A percentile compares a stretch with the other conserved stretches of the same genome.
phyloP scores from a whole-genome alignment of 2,797 vertebrate genomes.

The Rhyacichthys aspro region DNA sequence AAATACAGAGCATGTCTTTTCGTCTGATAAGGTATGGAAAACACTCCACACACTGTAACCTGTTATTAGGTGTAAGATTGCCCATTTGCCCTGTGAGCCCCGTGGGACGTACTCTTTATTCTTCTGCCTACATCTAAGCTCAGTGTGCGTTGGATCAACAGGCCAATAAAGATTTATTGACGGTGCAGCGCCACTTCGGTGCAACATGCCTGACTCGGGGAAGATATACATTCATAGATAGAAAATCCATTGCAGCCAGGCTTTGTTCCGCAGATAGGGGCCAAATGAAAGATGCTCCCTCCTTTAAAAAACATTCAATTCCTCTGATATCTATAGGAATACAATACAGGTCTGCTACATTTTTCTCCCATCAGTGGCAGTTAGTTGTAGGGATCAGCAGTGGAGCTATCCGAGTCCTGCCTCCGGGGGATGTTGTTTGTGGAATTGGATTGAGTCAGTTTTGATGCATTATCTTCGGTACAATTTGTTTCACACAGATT shows the following conservation, averaged over 20 bases:
- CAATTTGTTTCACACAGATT: constrained; percentile 57
- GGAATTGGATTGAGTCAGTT: constrained; percentile 60
- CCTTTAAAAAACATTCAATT: constrained; percentile 45
- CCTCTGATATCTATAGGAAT: constrained; percentile 43
- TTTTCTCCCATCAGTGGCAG: constrained; percentile 24
- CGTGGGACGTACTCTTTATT: constrained; percentile 34
- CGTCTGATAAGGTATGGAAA: constrained; percentile 8
- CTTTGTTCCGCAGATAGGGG: constrained; percentile 30
- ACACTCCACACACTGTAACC: background rate
- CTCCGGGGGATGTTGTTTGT: constrained; percentile 53
- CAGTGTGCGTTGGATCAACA: constrained; percentile 41
- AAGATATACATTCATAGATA: constrained; percentile 48
- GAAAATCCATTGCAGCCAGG: constrained; percentile 39
- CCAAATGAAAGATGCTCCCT: constrained; percentile 46
- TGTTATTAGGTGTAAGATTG: constrained; percentile 1
- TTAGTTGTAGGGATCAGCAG: constrained; percentile 27
- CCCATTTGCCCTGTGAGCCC: constrained; percentile 23
- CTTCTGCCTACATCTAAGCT: constrained; percentile 16
- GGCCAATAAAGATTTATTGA: constrained; percentile 55
- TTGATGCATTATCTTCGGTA: constrained; percentile 59
- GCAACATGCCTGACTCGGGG: constrained; percentile 12
- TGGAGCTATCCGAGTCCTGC: constrained; percentile 37
- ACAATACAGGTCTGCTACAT: constrained; percentile 36
- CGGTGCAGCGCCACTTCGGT: constrained; percentile 14
- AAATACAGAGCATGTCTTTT: background rate